Conservation (phyloP, 2,888 invertebrate genomes). For the Tyria jacobaeae region DNA sequence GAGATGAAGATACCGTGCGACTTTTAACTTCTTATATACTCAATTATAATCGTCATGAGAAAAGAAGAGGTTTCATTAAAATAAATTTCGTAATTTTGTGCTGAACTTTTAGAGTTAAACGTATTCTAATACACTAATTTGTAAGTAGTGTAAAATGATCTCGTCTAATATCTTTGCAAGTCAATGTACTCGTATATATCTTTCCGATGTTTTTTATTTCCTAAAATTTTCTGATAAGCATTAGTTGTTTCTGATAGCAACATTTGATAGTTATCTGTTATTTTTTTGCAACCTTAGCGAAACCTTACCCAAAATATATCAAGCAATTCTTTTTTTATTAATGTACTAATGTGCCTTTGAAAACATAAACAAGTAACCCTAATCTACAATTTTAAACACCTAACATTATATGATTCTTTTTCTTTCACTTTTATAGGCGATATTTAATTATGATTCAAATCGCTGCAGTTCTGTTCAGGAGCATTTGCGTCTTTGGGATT, state of each 20-base stretch:
- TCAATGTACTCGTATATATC: conserved; percentile 20
- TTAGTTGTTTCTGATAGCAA: conserved; percentile 4
- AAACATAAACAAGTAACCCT: no score
- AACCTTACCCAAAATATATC: no score
- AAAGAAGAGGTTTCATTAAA: conserved; percentile 42
- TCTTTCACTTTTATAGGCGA: no score
- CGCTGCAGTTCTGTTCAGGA: not conserved
- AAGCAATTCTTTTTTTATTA: no score
- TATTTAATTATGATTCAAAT: no score
- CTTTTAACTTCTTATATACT: conserved; percentile 62
- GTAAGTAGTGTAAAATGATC: conserved; percentile 24
- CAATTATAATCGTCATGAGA: conserved; percentile 59
- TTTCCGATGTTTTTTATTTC: conserved; percentile 13
- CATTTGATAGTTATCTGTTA: not conserved
- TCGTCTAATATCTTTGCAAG: conserved; percentile 26
- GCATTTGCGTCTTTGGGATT: not conserved
- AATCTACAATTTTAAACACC: no score
- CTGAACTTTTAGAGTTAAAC: conserved; percentile 27
- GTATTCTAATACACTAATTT: conserved; percentile 20
- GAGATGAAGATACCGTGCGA: conserved; percentile 73
- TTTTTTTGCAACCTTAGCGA: not conserved
- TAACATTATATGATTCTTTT: no score
- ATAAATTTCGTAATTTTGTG: conserved; percentile 38
- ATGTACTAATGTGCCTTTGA: no score
- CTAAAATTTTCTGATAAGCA: conserved; percentile 13